Evolutionary conservation across 2,113 vertebrate genomes (phyloP).

Genomic region (Petromus typicus): DNA sequence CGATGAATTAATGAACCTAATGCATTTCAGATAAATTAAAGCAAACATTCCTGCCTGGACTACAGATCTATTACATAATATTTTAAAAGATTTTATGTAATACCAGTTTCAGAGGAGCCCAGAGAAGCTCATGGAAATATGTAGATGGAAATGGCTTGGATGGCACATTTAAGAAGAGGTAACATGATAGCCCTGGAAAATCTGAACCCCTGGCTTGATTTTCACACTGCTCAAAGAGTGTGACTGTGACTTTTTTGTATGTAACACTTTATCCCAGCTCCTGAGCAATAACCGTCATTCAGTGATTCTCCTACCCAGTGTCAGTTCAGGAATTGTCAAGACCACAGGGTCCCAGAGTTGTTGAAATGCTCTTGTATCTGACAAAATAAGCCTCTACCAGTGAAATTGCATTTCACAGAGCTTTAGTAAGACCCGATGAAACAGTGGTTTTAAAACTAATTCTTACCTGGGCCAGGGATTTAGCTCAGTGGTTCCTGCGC

Average conservation of each 20-base stretch:
- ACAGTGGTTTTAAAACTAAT: background rate
- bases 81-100: background rate
- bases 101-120: background rate
- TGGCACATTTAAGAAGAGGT: background rate
- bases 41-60: background rate
- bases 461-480: too few relatives aligned
- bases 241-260: background rate
- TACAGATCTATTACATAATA: background rate
- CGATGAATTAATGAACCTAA: background rate
- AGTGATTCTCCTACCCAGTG: background rate
- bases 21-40: conserved; percentile 39
- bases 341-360: conserved; percentile 17
- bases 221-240: conserved; percentile 4
- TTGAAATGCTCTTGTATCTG: background rate
- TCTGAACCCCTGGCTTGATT: background rate
- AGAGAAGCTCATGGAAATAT: background rate
- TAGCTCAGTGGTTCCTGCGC: too few relatives aligned
- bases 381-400: conserved; percentile 1
- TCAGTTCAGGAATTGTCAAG: conserved; percentile 21
- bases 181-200: conserved; percentile 12
- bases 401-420: conserved; percentile 31
- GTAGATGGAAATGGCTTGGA: background rate
- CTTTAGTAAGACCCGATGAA: conserved; percentile 28
- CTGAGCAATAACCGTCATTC: background rate
- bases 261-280: background rate